Conservation (phyloP, 2,797 vertebrate genomes). For the Epinephelus coioides region DNA sequence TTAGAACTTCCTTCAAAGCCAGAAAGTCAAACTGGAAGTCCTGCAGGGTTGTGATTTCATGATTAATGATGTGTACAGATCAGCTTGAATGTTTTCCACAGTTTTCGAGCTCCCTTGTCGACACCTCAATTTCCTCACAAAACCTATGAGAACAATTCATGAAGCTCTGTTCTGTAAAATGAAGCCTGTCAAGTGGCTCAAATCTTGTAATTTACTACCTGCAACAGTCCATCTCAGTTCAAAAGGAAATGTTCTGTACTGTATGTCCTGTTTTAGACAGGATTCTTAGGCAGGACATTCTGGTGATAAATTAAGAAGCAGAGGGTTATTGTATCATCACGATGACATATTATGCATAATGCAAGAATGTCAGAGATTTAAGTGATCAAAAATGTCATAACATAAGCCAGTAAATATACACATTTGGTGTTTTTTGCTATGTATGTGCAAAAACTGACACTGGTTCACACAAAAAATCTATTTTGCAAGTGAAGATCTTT, state of each 20-base stretch:
- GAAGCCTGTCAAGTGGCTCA: conserved; percentile 28
- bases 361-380: not conserved
- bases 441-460: conserved; percentile 1
- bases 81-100: conserved; percentile 64
- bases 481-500: conserved; percentile 9
- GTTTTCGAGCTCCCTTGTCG: conserved; percentile 59
- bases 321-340: not conserved
- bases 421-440: not conserved
- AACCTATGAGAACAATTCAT: conserved; percentile 55
- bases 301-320: not conserved
- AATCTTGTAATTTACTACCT: conserved; percentile 40
- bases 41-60: conserved; percentile 41
- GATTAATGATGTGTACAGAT: conserved; percentile 57
- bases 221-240: conserved; percentile 39
- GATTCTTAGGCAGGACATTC: conserved; percentile 3
- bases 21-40: conserved; percentile 47
- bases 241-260: conserved; percentile 31
- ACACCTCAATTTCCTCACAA: conserved; percentile 60
- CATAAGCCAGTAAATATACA: conserved; percentile 1
- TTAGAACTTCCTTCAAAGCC: conserved; percentile 35
- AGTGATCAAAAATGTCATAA: not conserved
- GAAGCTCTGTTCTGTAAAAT: conserved; percentile 39
- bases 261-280: conserved; percentile 8
- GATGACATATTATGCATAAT: not conserved
- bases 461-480: not conserved